phyloP scores from a whole-genome alignment of 2,797 vertebrate genomes.

The Uromys caudimaculatus region DNA sequence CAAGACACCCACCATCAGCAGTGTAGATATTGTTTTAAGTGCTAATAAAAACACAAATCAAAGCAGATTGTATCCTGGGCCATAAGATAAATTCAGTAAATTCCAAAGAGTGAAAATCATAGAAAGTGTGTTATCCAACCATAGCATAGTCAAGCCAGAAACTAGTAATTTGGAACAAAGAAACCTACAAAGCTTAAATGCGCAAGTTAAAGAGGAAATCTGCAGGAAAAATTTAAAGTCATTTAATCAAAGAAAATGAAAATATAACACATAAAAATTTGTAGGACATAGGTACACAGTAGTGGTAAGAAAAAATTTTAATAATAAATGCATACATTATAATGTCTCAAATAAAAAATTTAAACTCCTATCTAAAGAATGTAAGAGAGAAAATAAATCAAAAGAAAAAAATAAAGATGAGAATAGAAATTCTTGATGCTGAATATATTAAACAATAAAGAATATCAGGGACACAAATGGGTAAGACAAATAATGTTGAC shows the following conservation, averaged over 20 bases:
- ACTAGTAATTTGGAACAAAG: background rate
- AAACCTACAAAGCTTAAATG: background rate
- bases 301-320: background rate
- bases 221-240: background rate
- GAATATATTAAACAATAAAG: background rate
- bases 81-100: background rate
- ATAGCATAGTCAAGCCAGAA: background rate
- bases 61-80: background rate
- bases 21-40: background rate
- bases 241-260: background rate
- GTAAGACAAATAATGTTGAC: background rate
- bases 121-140: background rate
- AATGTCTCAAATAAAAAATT: background rate
- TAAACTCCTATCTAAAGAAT: background rate
- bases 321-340: background rate
- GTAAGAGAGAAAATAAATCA: background rate
- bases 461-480: background rate
- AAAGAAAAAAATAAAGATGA: background rate
- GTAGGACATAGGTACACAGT: background rate
- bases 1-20: background rate
- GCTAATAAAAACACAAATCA: background rate
- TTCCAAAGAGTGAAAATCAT: background rate
- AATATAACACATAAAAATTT: background rate
- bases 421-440: background rate
- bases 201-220: background rate